A percentile compares a stretch with the other conserved stretches of the same genome.
phyloP scores from a whole-genome alignment of 2,888 invertebrate species.

The Orthosia incerta region DNA sequence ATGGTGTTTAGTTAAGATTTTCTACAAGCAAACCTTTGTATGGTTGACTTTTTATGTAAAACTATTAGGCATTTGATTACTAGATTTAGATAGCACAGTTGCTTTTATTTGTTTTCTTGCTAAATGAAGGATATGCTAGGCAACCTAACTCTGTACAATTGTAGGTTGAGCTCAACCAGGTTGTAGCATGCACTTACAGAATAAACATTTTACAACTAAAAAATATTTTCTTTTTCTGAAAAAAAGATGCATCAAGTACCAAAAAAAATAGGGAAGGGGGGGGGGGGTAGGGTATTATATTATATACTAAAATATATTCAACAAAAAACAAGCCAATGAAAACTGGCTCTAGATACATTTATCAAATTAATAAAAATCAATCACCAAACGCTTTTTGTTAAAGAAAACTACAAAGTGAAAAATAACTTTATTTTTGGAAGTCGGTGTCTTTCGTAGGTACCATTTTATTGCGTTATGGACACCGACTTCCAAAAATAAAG shows the following conservation, averaged over 20 bases:
- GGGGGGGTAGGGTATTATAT: no score
- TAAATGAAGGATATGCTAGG: conserved; percentile 18
- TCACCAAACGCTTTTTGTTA: neutral
- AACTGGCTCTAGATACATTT: neutral
- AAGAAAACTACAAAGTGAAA: no score
- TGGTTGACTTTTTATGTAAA: conserved; percentile 8
- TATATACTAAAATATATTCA: no score
- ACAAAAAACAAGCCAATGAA: neutral
- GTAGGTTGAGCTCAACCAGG: neutral
- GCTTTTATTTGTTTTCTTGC: conserved; percentile 2
- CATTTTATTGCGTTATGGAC: no score
- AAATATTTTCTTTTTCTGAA: neutral
- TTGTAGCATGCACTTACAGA: no score
- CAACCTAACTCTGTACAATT: neutral
- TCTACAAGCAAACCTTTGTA: neutral
- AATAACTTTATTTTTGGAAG: no score
- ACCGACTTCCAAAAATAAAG: no score
- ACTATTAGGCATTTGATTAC: neutral
- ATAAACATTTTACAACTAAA: conserved; percentile 8
- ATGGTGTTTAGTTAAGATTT: no score
- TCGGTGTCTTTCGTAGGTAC: no score
- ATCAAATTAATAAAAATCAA: conserved; percentile 1
- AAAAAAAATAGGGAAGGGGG: no score
- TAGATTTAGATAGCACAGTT: conserved; percentile 1
- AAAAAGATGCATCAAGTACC: neutral